phyloP scores from a whole-genome alignment of 2,888 invertebrate genomes.

The Phyllotreta cruciferae region DNA sequence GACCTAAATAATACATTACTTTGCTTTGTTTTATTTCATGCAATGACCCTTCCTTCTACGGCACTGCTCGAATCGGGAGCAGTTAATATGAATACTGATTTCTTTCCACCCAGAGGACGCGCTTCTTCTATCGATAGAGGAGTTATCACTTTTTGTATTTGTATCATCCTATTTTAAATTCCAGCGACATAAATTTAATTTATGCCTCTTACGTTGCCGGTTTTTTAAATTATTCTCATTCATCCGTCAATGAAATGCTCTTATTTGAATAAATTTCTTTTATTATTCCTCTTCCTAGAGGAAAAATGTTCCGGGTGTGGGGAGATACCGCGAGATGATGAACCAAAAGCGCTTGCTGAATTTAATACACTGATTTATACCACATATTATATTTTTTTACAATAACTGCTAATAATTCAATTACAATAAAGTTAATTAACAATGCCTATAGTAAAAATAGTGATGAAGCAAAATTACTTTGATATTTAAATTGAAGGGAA shows the following conservation, averaged over 20 bases:
- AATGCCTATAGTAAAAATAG: no score
- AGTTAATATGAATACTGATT: constrained; percentile 58
- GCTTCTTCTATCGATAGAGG: constrained; percentile 50
- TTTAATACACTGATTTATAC: no score
- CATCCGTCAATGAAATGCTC: constrained; percentile 23
- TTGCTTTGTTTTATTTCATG: no score
- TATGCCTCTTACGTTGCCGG: constrained; percentile 41
- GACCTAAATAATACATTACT: no score
- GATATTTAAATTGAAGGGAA: no score
- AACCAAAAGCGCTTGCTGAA: constrained; percentile 1
- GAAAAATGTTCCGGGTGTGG: constrained; percentile 23
- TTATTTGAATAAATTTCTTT: constrained; percentile 12
- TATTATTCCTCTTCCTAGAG: constrained; percentile 17
- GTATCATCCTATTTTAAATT: constrained; percentile 44
- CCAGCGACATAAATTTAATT: constrained; percentile 45
- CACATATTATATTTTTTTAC: no score
- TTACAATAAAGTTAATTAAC: no score
- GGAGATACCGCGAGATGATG: constrained; percentile 17
- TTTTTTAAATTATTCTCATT: constrained; percentile 37
- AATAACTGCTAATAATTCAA: no score
- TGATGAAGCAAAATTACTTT: no score
- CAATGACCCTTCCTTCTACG: not conserved
- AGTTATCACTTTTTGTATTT: constrained; percentile 52
- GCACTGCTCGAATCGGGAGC: constrained; percentile 51
- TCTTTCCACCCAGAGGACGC: constrained; percentile 41